A percentile compares a stretch with the other conserved stretches of the same genome.
phyloP scores from a whole-genome alignment of 2,797 vertebrate genomes.

The Danio jaintianensis region DNA sequence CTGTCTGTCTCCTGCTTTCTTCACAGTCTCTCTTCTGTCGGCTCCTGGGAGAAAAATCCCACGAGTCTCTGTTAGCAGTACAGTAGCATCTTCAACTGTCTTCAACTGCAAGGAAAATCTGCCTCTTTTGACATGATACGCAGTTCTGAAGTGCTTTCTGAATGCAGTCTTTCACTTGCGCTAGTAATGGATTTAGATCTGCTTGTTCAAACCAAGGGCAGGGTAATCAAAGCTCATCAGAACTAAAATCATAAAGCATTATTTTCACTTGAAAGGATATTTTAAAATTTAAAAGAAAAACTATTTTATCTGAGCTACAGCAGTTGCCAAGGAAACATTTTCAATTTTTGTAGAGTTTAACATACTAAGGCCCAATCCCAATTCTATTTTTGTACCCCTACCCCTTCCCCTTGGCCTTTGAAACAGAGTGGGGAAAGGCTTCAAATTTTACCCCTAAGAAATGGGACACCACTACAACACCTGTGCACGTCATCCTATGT shows the following conservation, averaged over 20 bases:
- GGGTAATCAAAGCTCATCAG: neutral
- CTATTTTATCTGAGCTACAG: no score
- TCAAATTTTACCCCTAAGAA: no score
- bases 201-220: neutral
- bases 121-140: neutral
- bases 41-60: constrained; percentile 48
- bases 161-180: neutral
- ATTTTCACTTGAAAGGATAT: neutral
- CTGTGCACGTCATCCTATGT: no score
- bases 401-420: no score
- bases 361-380: no score
- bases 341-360: neutral
- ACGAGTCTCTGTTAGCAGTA: constrained; percentile 24
- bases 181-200: neutral
- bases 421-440: no score
- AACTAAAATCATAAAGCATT: neutral
- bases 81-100: constrained; percentile 12
- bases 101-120: neutral
- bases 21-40: constrained; percentile 41
- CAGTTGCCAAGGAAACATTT: neutral
- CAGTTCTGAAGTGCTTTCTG: neutral
- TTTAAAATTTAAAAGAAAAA: no score
- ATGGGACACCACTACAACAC: no score
- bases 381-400: no score
- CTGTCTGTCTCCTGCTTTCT: constrained; percentile 59